A percentile compares a stretch with the other conserved stretches of the same genome.
phyloP scores from a whole-genome alignment of 2,113 vertebrate species.

The Numenius arquata region DNA sequence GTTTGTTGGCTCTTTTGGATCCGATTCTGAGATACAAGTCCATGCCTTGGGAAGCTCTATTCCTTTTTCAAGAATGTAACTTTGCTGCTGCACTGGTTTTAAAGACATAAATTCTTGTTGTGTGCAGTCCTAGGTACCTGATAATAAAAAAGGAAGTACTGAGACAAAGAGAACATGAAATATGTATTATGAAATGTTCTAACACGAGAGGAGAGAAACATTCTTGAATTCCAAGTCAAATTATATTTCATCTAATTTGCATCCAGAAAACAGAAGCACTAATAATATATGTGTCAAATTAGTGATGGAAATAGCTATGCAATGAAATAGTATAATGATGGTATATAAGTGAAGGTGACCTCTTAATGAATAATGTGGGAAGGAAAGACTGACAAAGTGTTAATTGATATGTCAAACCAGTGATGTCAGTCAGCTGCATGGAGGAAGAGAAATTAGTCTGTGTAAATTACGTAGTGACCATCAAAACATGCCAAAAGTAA shows the following conservation, averaged over 20 bases:
- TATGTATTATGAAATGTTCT: neutral
- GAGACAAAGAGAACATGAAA: slow-evolving; percentile 2
- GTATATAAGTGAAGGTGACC: slow-evolving; percentile 45
- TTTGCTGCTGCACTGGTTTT: neutral
- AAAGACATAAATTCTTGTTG: neutral
- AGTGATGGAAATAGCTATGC: slow-evolving; percentile 15
- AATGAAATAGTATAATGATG: slow-evolving; percentile 31
- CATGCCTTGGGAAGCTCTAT: neutral
- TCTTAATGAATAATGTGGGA: slow-evolving; percentile 19
- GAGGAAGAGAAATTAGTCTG: slow-evolving; percentile 24
- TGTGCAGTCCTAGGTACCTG: neutral
- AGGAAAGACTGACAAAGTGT: slow-evolving; percentile 28
- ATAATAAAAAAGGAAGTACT: neutral
- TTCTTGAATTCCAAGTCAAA: slow-evolving; percentile 1
- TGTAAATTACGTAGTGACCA: neutral
- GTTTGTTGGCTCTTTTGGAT: neutral
- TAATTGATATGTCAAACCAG: slow-evolving; percentile 43
- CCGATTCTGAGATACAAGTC: neutral
- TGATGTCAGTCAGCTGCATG: neutral
- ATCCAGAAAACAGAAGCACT: slow-evolving; percentile 13
- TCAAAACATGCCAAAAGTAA: neutral
- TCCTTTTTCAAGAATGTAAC: neutral
- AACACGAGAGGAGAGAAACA: neutral
- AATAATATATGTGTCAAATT: neutral
- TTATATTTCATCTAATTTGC: slow-evolving; percentile 1